Percentiles rank a stretch among this genome's conserved stretches.
Evolutionary conservation across 1,140 invertebrate species (phyloP).

Genomic region (Phortica variegata): DNA sequence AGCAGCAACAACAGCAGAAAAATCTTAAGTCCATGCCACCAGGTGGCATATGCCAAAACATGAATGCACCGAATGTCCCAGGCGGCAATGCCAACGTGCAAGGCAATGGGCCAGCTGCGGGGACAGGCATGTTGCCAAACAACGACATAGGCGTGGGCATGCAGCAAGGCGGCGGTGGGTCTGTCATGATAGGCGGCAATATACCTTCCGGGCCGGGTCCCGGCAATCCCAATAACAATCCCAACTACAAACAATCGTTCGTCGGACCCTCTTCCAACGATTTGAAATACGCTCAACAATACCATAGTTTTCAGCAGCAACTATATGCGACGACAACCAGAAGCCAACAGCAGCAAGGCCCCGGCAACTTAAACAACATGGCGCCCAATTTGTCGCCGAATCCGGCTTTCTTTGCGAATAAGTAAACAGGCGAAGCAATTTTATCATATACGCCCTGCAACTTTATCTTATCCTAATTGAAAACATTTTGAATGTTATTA

Average conservation of each 20-base stretch:
- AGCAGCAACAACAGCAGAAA: conserved; percentile 24
- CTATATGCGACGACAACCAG: conserved; percentile 87
- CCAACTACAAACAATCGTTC: conserved; percentile 61
- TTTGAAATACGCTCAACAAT: conserved; percentile 91
- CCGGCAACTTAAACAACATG: conserved; percentile 47
- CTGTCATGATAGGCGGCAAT: conserved; percentile 20
- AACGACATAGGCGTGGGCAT: conserved; percentile 65
- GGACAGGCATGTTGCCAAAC: conserved; percentile 44
- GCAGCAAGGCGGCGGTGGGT: conserved; percentile 15
- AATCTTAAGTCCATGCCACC: conserved; percentile 26
- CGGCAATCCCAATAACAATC: conserved; percentile 35
- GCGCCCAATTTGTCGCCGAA: conserved; percentile 39
- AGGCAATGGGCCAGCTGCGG: conserved; percentile 26
- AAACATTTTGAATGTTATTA: too few relatives aligned
- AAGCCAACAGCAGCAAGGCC: conserved; percentile 57
- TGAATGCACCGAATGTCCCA: conserved; percentile 15
- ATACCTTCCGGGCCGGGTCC: conserved; percentile 26
- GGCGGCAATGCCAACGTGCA: conserved; percentile 48
- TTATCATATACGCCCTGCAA: too few relatives aligned
- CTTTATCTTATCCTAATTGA: too few relatives aligned
- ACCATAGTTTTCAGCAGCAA: conserved; percentile 93
- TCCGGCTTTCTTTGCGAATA: conserved; percentile 45
- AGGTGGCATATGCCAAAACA: conserved; percentile 26
- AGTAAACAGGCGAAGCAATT: too few relatives aligned
- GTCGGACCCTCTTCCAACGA: conserved; percentile 82